Percentiles rank a stretch among this genome's conserved stretches.
These are phyloP conservation scores for Zootoca vivipara DNA, from an alignment of 2,113 vertebrate genomes.

Conservation along the genomic window DNA sequence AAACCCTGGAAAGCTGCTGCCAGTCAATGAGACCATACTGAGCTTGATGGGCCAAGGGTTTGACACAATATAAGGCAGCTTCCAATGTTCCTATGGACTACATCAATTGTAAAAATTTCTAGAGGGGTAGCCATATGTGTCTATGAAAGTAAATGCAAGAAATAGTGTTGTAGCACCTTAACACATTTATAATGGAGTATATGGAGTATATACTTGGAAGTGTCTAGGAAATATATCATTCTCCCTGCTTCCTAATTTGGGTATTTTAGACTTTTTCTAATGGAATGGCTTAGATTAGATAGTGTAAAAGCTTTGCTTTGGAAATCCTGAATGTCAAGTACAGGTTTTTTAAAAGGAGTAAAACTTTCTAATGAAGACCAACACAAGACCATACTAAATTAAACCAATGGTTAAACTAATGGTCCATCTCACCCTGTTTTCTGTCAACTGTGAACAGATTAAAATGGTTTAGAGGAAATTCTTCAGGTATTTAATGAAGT, in stretches of 20 bases:
- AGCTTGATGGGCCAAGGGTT: too few species aligned
- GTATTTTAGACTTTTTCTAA: not conserved
- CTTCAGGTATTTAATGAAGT: not conserved
- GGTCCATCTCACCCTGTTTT: too few species aligned
- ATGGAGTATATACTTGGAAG: too few species aligned
- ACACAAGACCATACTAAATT: not conserved
- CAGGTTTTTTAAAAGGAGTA: not conserved
- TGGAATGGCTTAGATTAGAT: not conserved
- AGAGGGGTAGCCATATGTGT: conserved; percentile 35
- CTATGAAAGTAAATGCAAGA: not conserved
- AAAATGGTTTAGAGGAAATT: not conserved
- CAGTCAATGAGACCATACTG: too few species aligned
- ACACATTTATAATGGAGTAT: not conserved
- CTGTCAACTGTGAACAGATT: not conserved
- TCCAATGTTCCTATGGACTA: not conserved
- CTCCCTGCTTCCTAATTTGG: not conserved
- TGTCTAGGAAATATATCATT: not conserved
- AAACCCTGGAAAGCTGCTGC: too few species aligned
- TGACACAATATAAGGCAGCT: too few species aligned
- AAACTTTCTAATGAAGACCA: not conserved
- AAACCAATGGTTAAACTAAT: not conserved
- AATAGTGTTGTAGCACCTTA: not conserved
- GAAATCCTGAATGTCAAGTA: not conserved
- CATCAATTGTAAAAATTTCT: not conserved
- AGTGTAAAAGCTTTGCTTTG: not conserved